Evolutionary conservation across 2,888 invertebrate species (phyloP).

Genomic region (Limenitis camilla): DNA sequence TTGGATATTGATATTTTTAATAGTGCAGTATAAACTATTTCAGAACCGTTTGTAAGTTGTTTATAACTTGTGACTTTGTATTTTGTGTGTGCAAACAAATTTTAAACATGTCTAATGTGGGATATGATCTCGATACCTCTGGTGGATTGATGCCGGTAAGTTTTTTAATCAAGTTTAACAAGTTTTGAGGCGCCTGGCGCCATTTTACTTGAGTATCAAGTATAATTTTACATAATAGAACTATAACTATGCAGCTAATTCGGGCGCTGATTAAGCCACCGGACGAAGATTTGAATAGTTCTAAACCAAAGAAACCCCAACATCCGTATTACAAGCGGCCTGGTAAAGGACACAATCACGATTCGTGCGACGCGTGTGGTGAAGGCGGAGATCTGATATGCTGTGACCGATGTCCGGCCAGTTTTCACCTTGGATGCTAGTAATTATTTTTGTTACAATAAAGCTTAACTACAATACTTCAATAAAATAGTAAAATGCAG

Average conservation of each 20-base stretch:
- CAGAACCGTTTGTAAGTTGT: conserved; percentile 1
- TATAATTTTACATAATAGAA: conserved; percentile 7
- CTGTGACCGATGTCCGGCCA: conserved; percentile 96
- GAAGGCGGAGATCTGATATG: conserved; percentile 97
- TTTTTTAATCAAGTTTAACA: conserved; percentile 23
- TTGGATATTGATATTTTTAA: not conserved
- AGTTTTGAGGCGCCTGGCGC: conserved; percentile 16
- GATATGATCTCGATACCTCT: conserved; percentile 85
- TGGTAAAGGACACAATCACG: conserved; percentile 93
- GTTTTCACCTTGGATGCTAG: conserved; percentile 97
- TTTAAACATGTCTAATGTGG: conserved; percentile 64
- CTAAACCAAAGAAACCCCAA: conserved; percentile 77
- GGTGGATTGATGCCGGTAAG: conserved; percentile 92
- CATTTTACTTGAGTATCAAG: conserved; percentile 31
- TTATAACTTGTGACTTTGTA: not conserved
- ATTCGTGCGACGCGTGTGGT: conserved; percentile 94
- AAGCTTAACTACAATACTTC: no score
- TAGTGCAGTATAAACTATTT: not conserved
- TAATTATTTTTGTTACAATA: conserved; percentile 63
- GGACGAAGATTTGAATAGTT: conserved; percentile 78
- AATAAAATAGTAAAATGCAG: no score
- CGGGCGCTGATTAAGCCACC: conserved; percentile 92
- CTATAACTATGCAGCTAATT: conserved; percentile 80
- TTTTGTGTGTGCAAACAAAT: not conserved
- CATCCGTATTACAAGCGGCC: conserved; percentile 90